Evolutionary conservation across 2,113 vertebrate genomes (phyloP).

Genomic region (Procavia capensis): DNA sequence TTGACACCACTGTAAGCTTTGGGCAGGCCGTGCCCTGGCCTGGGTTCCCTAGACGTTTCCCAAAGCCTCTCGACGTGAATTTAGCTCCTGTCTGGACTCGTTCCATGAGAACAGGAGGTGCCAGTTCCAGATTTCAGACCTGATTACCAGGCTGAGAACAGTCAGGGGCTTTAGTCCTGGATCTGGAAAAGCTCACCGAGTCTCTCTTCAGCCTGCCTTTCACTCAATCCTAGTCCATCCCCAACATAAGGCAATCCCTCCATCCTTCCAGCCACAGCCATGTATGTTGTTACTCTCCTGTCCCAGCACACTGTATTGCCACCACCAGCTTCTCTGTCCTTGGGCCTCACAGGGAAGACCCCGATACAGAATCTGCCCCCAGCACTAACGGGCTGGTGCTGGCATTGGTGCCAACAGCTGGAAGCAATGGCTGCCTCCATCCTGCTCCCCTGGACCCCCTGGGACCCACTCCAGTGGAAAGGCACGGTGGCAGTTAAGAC

Average conservation of each 20-base stretch:
- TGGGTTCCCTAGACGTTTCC: neutral
- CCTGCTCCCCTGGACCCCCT: neutral
- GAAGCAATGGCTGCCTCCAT: neutral
- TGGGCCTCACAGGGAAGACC: neutral
- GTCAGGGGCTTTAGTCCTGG: no score
- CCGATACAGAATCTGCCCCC: neutral
- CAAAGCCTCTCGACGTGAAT: neutral
- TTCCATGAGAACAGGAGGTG: neutral
- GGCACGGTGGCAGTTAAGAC: neutral
- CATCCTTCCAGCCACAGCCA: neutral
- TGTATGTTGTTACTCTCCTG: neutral
- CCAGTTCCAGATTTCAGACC: neutral
- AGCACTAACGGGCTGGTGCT: neutral
- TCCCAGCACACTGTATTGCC: neutral
- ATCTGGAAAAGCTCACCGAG: neutral
- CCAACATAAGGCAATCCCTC: neutral
- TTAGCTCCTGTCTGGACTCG: no score
- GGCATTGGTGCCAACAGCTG: neutral
- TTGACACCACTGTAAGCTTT: accelerated
- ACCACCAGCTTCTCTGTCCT: neutral
- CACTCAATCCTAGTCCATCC: no score
- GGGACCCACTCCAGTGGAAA: neutral
- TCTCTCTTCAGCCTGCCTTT: neutral
- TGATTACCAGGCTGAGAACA: neutral
- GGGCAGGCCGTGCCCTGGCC: no score